Evolutionary conservation across 2,113 vertebrate species (phyloP), one percentile per base, ranked within the genome.

Genomic region (Calidris pygmaea): DNA sequence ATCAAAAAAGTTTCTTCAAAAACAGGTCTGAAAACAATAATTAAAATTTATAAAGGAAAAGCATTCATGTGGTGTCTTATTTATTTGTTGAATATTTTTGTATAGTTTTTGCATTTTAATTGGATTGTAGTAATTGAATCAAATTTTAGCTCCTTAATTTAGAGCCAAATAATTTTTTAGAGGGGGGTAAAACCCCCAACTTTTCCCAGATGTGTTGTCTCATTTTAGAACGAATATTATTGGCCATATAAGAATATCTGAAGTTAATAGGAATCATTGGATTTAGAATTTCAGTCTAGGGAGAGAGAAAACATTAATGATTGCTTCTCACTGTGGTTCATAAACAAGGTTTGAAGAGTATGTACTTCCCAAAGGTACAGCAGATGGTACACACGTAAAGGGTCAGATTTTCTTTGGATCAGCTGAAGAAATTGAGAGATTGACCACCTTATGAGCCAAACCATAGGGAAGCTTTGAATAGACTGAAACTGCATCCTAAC

Each of bases 31-130:
- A 83, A 92, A 70, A n/a, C 3, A 84, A 32, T 30, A 67, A 91
- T 23, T 68, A 68, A 72, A 78, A 85, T 91, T 76, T 52, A 83
- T 26, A 74, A 74, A 47, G 32, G 7, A 78, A 90, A 80, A 80
- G 20, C 2, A 84, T 71, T 72, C 7, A 23, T 50, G 3, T 37
- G 27, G 18, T 76, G 8, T 74, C 10, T 21, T 91, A 81, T 87
- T 87, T 88, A 93, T 90, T 93, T 76, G 20, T 76, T 91, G 93
- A 76, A 77, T 90, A 70, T 56, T 89, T 88, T 63, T 70, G 6
- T 27, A 34, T 32, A 35, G 12, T 3, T 78, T 93, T 73, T 60
- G 55, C 30, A 39, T 66, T 95, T 93, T 74, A 85, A 87, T 48
- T 87, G 27, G 9, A 77, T 26, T 60, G 29, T 29, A 52, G n/a